Evolutionary conservation across 2,888 invertebrate genomes (phyloP).

Genomic region (Copidosoma aretas): DNA sequence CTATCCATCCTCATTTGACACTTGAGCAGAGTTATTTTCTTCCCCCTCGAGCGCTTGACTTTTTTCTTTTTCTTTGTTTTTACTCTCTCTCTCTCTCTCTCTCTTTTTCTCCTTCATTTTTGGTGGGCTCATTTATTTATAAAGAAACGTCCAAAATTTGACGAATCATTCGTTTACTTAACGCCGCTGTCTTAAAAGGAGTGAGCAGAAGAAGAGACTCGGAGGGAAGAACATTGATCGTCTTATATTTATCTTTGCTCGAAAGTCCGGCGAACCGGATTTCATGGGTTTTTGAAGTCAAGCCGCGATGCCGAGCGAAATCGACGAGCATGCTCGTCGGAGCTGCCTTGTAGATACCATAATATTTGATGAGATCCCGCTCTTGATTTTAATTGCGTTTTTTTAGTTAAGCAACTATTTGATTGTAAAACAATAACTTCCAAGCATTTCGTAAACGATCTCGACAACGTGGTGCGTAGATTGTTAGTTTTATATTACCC

Average conservation of each 20-base stretch:
- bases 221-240: conserved; percentile 26
- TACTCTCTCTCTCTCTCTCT: neutral
- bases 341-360: conserved; percentile 14
- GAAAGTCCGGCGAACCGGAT: conserved; percentile 38
- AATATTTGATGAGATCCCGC: conserved; percentile 35
- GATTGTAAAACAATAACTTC: conserved; percentile 24
- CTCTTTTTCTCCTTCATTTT: neutral
- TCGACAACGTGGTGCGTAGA: too few species aligned
- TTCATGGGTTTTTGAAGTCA: conserved; percentile 31
- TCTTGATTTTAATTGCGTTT: conserved; percentile 37
- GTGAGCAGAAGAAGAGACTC: conserved; percentile 2
- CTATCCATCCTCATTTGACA: too few species aligned
- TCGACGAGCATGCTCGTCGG: neutral
- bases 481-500: too few species aligned
- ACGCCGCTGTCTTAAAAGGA: conserved; percentile 11
- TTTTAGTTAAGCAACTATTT: conserved; percentile 39
- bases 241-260: conserved; percentile 39
- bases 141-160: conserved; percentile 41
- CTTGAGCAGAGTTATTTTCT: too few species aligned
- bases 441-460: too few species aligned
- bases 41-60: conserved; percentile 12
- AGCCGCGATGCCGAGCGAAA: conserved; percentile 7
- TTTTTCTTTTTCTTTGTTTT: conserved; percentile 21
- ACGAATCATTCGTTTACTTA: conserved; percentile 43
- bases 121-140: conserved; percentile 38